phyloP scores from a whole-genome alignment of 1,140 invertebrate genomes.

The Hormaphis cornu region DNA sequence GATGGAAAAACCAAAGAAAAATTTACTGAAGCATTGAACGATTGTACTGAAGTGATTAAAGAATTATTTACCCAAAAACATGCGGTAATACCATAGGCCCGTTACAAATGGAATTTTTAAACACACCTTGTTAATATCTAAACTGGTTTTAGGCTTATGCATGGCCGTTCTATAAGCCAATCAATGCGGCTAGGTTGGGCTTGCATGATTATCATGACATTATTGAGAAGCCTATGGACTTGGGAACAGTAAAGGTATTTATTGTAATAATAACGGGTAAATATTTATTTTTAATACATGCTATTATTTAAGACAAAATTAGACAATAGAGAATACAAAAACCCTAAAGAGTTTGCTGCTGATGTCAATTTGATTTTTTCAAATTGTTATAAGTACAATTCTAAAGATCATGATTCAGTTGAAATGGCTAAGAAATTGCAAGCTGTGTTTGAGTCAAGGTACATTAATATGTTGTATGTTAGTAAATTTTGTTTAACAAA shows the following conservation, averaged over 20 bases:
- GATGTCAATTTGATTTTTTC: constrained; percentile 97
- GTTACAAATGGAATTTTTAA: constrained; percentile 20
- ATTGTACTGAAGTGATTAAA: constrained; percentile 89
- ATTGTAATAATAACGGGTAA: neutral
- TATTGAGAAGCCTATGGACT: constrained; percentile 98
- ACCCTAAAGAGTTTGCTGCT: constrained; percentile 81
- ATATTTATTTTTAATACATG: constrained; percentile 12
- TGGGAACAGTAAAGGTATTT: constrained; percentile 88
- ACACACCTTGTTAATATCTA: constrained; percentile 21
- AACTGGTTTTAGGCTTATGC: constrained; percentile 68
- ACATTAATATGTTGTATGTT: neutral
- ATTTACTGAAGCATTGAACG: constrained; percentile 75
- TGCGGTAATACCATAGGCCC: constrained; percentile 56
- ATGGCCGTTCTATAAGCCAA: constrained; percentile 99
- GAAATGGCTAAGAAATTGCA: constrained; percentile 93
- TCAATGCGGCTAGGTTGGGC: constrained; percentile 88
- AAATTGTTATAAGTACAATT: constrained; percentile 99
- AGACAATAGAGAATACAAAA: constrained; percentile 87
- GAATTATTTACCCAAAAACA: constrained; percentile 94
- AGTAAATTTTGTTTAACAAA: neutral
- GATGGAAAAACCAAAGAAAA: constrained; percentile 67
- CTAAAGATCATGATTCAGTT: constrained; percentile 93
- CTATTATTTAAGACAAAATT: constrained; percentile 65
- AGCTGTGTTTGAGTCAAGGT: constrained; percentile 81
- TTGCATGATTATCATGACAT: constrained; percentile 98